These are phyloP conservation scores for Taeniopygia guttata DNA, from an alignment of 2,797 vertebrate species.

Conservation along the genomic window DNA sequence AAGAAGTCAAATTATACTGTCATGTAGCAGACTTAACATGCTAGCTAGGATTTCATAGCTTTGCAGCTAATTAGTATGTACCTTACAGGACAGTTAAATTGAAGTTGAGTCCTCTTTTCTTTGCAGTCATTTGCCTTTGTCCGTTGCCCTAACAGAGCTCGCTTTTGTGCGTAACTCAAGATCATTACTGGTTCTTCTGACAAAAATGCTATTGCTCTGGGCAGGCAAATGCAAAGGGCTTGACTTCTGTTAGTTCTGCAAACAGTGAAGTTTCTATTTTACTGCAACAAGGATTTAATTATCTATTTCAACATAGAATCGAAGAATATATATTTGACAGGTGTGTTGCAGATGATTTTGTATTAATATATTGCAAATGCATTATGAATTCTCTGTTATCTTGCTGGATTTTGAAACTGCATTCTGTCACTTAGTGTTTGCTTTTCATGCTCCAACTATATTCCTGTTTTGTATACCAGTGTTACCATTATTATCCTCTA, in stretches of 20 bases:
- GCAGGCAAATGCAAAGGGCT: constrained; percentile 47
- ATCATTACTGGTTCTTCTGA: constrained; percentile 41
- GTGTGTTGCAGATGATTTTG: constrained; percentile 28
- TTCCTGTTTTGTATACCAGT: background rate
- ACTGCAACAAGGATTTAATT: constrained; percentile 25
- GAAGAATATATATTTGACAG: constrained; percentile 11
- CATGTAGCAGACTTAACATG: constrained; percentile 95
- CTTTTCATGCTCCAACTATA: background rate
- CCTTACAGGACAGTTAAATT: constrained; percentile 88
- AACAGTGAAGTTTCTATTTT: constrained; percentile 20
- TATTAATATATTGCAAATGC: constrained; percentile 41
- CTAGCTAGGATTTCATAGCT: constrained; percentile 89
- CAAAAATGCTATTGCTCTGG: constrained; percentile 47
- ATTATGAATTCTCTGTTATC: constrained; percentile 23
- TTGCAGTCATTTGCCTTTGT: constrained; percentile 80
- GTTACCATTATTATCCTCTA: background rate
- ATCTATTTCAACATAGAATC: constrained; percentile 20
- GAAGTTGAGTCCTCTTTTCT: constrained; percentile 79
- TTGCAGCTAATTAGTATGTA: constrained; percentile 91
- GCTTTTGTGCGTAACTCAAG: constrained; percentile 65
- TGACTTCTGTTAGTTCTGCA: constrained; percentile 45
- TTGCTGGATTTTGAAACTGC: constrained; percentile 23
- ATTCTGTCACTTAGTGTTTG: constrained; percentile 41
- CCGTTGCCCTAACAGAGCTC: constrained; percentile 71
- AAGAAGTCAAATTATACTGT: constrained; percentile 97